Conservation (phyloP, 2,113 vertebrate genomes). For the Helogale parvula region DNA sequence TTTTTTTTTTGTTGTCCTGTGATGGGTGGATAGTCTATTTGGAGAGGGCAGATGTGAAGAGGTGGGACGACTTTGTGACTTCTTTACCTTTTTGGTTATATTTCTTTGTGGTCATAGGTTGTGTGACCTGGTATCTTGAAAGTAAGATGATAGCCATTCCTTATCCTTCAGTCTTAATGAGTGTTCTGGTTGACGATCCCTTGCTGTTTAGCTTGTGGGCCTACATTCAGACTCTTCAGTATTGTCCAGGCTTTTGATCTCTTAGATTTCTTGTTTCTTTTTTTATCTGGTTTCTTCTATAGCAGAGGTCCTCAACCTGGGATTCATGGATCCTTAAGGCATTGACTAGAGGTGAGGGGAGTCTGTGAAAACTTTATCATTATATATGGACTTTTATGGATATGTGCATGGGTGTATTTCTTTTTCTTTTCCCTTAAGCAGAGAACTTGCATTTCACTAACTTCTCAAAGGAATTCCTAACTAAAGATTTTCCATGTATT, state of each 20-base stretch:
- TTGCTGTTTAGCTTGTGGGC: background rate
- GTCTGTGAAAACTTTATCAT: background rate
- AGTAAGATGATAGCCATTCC: background rate
- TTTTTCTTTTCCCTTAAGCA: background rate
- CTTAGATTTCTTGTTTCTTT: background rate
- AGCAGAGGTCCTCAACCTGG: background rate
- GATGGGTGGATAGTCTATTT: background rate
- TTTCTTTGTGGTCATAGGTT: background rate
- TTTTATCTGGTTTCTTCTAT: background rate
- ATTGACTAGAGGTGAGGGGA: background rate
- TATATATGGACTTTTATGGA: background rate
- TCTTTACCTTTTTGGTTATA: background rate
- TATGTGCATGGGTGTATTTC: background rate
- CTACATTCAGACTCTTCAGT: background rate
- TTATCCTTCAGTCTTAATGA: background rate
- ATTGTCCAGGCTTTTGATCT: background rate
- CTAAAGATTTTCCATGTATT: background rate
- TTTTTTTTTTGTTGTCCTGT: background rate
- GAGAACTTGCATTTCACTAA: background rate
- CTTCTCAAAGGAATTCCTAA: background rate
- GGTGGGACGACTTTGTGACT: background rate
- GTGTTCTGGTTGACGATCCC: background rate
- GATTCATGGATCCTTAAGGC: background rate
- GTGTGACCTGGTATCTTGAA: background rate
- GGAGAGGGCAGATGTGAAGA: background rate